These are phyloP conservation scores for Ptychadena robeensis DNA, from an alignment of 2,797 vertebrate genomes.

Conservation along the genomic window DNA sequence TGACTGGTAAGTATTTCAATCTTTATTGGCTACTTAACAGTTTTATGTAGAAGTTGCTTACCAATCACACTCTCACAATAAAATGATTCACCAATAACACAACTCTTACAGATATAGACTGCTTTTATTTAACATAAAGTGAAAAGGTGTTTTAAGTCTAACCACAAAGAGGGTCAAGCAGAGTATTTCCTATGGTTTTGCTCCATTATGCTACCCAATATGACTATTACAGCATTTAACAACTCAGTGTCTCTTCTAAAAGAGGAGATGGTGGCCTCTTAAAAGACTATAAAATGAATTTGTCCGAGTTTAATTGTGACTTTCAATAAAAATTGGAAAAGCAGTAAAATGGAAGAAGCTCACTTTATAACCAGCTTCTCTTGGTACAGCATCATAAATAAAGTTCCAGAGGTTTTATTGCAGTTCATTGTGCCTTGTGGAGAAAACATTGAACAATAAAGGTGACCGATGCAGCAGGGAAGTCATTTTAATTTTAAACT, in stretches of 20 bases:
- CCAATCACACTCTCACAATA: background rate
- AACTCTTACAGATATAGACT: slow-evolving; percentile 7
- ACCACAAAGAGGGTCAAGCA: slow-evolving; percentile 30
- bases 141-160: slow-evolving; percentile 16
- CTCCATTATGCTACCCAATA: slow-evolving; percentile 49
- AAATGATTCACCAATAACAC: slow-evolving; percentile 12
- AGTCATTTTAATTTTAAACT: slow-evolving; percentile 23
- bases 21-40: background rate
- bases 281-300: slow-evolving; percentile 63
- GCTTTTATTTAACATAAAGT: slow-evolving; percentile 9
- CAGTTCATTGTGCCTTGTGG: slow-evolving; percentile 62
- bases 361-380: slow-evolving; percentile 63
- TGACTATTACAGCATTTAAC: slow-evolving; percentile 54
- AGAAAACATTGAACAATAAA: slow-evolving; percentile 63
- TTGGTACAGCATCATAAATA: slow-evolving; percentile 68
- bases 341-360: slow-evolving; percentile 68
- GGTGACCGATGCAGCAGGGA: slow-evolving; percentile 51
- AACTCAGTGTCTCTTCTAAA: slow-evolving; percentile 55
- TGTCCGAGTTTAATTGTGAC: slow-evolving; percentile 65
- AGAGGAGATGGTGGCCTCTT: slow-evolving; percentile 34
- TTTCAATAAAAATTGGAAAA: slow-evolving; percentile 70
- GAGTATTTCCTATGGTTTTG: slow-evolving; percentile 42
- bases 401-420: slow-evolving; percentile 61
- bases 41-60: background rate
- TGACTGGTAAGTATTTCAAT: background rate